Evolutionary conservation across 2,888 invertebrate species (phyloP).

Genomic region (Agrochola lychnidis): DNA sequence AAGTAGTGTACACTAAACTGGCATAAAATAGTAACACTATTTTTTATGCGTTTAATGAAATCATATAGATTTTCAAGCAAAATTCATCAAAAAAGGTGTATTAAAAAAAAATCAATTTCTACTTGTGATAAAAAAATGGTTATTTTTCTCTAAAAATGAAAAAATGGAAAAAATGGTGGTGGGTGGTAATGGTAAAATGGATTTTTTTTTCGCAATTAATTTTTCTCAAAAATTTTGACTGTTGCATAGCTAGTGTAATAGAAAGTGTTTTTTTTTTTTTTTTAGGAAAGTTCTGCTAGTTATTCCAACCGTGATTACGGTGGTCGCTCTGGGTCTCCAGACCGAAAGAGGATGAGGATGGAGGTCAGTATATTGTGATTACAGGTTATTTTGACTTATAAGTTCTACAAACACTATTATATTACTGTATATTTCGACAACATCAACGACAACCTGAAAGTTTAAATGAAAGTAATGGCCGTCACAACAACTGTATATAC

Average conservation of each 20-base stretch:
- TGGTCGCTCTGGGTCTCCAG: constrained; percentile 91
- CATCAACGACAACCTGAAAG: constrained; percentile 46
- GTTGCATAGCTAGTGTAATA: not conserved
- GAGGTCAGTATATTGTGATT: constrained; percentile 86
- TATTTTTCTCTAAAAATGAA: no score
- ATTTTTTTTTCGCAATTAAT: no score
- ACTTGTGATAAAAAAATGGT: no score
- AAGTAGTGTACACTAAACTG: not conserved
- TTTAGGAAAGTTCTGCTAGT: constrained; percentile 86
- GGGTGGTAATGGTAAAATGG: no score
- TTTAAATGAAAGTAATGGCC: constrained; percentile 54
- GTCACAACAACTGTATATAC: constrained; percentile 47
- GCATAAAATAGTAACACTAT: not conserved
- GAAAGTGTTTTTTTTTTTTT: constrained; percentile 13
- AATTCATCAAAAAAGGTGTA: no score
- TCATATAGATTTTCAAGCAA: no score
- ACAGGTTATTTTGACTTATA: constrained; percentile 39
- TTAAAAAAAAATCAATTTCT: no score
- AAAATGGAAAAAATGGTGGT: no score
- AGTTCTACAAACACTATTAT: constrained; percentile 31
- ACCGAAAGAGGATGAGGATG: constrained; percentile 91
- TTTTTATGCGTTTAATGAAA: no score
- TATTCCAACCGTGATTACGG: constrained; percentile 90
- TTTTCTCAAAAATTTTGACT: no score
- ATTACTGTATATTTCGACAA: constrained; percentile 42